Conservation (phyloP, 2,888 invertebrate genomes). For the Nomada ruficornis region DNA sequence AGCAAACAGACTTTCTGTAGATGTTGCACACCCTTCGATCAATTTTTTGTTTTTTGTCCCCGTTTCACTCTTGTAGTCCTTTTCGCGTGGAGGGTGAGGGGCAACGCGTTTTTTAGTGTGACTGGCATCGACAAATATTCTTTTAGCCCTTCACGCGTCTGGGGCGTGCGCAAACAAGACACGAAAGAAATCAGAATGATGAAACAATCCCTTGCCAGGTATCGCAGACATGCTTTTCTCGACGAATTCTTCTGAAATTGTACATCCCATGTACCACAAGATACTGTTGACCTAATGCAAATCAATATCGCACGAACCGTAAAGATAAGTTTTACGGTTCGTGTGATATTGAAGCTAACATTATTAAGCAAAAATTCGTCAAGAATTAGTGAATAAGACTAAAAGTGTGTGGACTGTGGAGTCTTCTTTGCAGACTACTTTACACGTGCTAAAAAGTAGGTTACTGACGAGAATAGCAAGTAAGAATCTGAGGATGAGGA, state of each 20-base stretch:
- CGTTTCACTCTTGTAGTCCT: background rate
- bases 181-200: constrained; percentile 42
- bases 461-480: constrained; percentile 54
- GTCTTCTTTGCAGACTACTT: no score
- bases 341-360: no score
- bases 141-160: constrained; percentile 60
- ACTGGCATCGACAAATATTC: constrained; percentile 73
- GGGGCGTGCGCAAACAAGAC: constrained; percentile 63
- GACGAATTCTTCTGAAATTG: background rate
- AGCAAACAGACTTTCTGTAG: constrained; percentile 72
- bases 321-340: no score
- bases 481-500: constrained; percentile 23
- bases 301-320: no score
- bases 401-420: no score
- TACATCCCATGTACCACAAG: no score
- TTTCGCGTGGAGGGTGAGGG: background rate
- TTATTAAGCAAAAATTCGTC: no score
- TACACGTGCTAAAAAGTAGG: background rate
- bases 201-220: constrained; percentile 1
- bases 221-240: background rate
- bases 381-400: no score
- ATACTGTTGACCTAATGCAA: no score
- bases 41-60: constrained; percentile 1
- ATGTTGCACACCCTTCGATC: constrained; percentile 29
- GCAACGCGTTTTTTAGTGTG: constrained; percentile 50